Evolutionary conservation across 2,797 vertebrate species (phyloP).

Genomic region (Acrocephalus scirpaceus): DNA sequence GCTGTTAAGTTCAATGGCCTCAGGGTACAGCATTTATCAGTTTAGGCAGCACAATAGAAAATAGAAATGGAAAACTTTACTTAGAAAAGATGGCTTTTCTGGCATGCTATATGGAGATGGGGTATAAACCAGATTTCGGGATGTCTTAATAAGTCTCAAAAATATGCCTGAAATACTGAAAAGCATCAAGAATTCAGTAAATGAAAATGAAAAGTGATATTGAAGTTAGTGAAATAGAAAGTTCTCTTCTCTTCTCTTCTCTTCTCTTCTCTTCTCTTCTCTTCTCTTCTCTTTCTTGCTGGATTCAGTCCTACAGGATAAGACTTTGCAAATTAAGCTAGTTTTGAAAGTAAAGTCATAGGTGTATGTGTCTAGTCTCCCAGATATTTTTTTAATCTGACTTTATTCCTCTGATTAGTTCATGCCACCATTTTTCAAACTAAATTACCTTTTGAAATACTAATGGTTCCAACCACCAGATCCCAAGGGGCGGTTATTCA

Average conservation of each 20-base stretch:
- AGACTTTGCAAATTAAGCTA: neutral
- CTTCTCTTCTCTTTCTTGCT: neutral
- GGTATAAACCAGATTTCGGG: neutral
- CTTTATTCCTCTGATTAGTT: neutral
- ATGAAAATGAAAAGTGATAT: neutral
- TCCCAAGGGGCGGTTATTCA: fast-evolving
- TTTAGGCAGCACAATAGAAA: neutral
- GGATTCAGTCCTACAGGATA: neutral
- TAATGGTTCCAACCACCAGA: neutral
- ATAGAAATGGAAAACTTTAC: neutral
- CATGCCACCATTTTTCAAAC: neutral
- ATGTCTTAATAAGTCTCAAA: neutral
- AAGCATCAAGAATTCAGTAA: neutral
- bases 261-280: no score
- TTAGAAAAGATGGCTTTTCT: neutral
- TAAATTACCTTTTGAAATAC: neutral
- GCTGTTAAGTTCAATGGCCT: neutral
- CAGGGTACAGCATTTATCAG: neutral
- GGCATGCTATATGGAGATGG: neutral
- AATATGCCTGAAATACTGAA: neutral
- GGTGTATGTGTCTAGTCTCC: neutral
- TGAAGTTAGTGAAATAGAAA: neutral
- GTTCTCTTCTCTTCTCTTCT: neutral
- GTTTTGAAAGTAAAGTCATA: neutral
- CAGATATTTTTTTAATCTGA: neutral